Evolutionary conservation across 1,140 invertebrate genomes (phyloP), one percentile per base, ranked within the genome.

Genomic region (Pogonognathellus flavescens): DNA sequence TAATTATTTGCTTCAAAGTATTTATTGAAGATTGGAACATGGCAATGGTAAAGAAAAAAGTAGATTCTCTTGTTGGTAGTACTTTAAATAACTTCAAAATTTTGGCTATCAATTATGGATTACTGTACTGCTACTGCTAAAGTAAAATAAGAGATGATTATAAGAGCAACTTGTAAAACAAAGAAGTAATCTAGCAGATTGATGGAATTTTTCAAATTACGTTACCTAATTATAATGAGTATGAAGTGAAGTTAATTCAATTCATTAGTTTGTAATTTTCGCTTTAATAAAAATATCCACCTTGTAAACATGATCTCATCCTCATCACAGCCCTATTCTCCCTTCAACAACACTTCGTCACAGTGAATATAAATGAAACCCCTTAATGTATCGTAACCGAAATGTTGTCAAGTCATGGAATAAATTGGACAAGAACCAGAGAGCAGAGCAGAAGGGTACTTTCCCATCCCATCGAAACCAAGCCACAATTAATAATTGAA

Each of bases 371-470:
- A 81, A 81, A 81, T 11, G 50, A 80, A 82, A 50, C 49, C 50
- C 18, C 57, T 82, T 82, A 82, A 82, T 82, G 81, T 62, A 82
- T 57, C 57, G 81, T 59, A 82, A 10, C 22, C 5, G 22, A 60
- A 82, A 82, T 41, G 57, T 82, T 82, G 81, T 62, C 81, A 82
- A 82, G 81, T 82, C 81, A 82, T 60, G 81, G 60, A 82, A 22
- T 81, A 57, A 81, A 81, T 55, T 76, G 13, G 31, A 53, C 16
- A 14, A 25, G 81, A 60, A 60, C 20, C 31, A 22, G 10, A 62
- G 53, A 82, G 49, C 18, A 59, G 57, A 82, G 25, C 81, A 81
- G 80, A 81, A 81, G 80, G 80, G 80, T 55, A 82, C 55, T 82
- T 82, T 82, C 81, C 25, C 81, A 82, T 22, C 50, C 50, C 52